Percentiles rank a stretch among this genome's conserved stretches.
phyloP scores from a whole-genome alignment of 2,797 vertebrate species.

The Pelobates cultripes region DNA sequence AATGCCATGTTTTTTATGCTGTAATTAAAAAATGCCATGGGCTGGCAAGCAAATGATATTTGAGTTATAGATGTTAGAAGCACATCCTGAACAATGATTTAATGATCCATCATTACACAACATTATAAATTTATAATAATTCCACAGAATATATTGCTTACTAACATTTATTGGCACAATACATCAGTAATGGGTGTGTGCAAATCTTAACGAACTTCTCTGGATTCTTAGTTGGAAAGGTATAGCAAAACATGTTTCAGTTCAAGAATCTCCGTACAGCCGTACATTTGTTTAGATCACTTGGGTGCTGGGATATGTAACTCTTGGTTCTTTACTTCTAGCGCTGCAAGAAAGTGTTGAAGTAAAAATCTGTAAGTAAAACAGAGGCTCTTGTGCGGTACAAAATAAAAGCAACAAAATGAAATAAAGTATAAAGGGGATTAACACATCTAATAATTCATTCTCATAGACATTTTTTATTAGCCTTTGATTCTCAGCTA shows the following conservation, averaged over 20 bases:
- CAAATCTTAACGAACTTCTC: not conserved
- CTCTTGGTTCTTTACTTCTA: too few relatives aligned
- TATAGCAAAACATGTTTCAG: not conserved
- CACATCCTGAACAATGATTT: slow-evolving; percentile 6
- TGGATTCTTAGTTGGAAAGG: not conserved
- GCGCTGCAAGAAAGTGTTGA: too few relatives aligned
- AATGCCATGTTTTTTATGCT: not conserved
- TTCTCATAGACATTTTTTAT: too few relatives aligned
- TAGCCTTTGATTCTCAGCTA: too few relatives aligned
- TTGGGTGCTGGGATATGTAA: too few relatives aligned
- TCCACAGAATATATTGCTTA: slow-evolving; percentile 6
- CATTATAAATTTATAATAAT: slow-evolving; percentile 3
- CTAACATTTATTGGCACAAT: slow-evolving; percentile 4
- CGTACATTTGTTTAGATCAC: too few relatives aligned
- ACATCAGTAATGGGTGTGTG: not conserved
- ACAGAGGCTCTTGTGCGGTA: too few relatives aligned
- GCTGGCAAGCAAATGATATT: slow-evolving; percentile 13
- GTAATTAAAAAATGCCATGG: slow-evolving; percentile 10
- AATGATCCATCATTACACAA: slow-evolving; percentile 12
- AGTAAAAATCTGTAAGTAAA: too few relatives aligned
- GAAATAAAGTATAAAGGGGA: too few relatives aligned
- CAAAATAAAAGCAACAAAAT: too few relatives aligned
- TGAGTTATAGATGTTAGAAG: slow-evolving; percentile 6
- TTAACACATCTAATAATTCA: too few relatives aligned
- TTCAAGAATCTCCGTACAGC: too few relatives aligned